These are phyloP conservation scores for Fulica atra DNA, from an alignment of 2,113 vertebrate genomes.

Conservation along the genomic window DNA sequence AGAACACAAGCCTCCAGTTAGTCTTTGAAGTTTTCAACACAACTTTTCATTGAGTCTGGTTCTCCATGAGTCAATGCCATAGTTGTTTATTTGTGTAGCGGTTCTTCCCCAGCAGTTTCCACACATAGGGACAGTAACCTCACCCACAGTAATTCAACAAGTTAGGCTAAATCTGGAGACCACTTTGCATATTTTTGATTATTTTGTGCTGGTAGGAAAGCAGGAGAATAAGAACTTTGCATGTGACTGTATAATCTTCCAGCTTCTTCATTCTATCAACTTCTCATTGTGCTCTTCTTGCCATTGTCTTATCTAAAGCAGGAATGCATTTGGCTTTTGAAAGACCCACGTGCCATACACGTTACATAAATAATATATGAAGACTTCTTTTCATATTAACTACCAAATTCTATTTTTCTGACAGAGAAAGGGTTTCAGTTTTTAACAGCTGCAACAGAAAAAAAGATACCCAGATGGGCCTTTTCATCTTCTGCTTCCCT, in stretches of 20 bases:
- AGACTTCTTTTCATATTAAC: constrained; percentile 17
- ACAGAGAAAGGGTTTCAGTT: constrained; percentile 30
- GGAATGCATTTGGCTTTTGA: not conserved
- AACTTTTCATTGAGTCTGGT: not conserved
- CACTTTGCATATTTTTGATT: not conserved
- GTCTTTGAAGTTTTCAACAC: not conserved
- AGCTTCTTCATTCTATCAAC: not conserved
- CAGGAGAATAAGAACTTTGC: not conserved
- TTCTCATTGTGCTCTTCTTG: not conserved
- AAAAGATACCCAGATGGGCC: constrained; percentile 50
- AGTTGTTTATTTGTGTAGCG: not conserved
- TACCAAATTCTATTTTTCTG: constrained; percentile 21
- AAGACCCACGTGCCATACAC: not conserved
- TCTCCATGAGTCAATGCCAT: not conserved
- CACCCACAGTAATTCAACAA: not conserved
- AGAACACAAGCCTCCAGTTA: not conserved
- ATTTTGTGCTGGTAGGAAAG: not conserved
- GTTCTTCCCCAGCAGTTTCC: not conserved
- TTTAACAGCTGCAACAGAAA: constrained; percentile 39
- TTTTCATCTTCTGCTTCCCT: constrained; percentile 53
- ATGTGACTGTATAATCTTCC: not conserved
- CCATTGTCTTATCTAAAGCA: not conserved
- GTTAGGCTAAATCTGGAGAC: not conserved
- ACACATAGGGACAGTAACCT: not conserved
- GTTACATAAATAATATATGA: not conserved